Evolutionary conservation across 2,113 vertebrate species (phyloP).

Genomic region (Hemiscyllium ocellatum): DNA sequence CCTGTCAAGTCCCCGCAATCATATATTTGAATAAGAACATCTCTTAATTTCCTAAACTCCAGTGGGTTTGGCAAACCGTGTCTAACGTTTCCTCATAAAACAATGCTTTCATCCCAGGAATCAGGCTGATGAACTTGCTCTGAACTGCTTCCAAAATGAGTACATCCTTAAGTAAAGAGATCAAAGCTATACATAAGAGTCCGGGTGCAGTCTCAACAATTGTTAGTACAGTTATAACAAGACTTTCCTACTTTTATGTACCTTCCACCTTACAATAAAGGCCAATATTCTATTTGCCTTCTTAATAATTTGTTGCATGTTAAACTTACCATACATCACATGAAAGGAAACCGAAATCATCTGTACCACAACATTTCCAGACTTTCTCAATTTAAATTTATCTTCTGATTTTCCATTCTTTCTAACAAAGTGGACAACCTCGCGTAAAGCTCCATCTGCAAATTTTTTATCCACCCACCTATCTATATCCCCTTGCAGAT

Average conservation of each 20-base stretch:
- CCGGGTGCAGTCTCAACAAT: not conserved
- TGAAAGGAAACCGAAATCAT: not conserved
- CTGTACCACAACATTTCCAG: not conserved
- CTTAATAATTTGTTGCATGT: not conserved
- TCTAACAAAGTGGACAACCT: too few species aligned
- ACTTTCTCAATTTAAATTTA: not conserved
- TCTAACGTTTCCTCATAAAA: too few species aligned
- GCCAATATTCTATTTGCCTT: not conserved
- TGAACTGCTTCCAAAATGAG: not conserved
- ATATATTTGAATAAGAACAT: too few species aligned
- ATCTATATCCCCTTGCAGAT: too few species aligned
- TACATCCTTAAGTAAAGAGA: not conserved
- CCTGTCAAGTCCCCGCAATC: not conserved
- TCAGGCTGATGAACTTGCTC: not conserved
- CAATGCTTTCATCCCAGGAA: not conserved
- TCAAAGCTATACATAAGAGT: not conserved
- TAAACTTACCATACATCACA: not conserved
- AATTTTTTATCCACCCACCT: too few species aligned
- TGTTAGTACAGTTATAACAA: not conserved
- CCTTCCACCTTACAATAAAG: not conserved
- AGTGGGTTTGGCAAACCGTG: too few species aligned
- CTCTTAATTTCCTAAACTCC: too few species aligned
- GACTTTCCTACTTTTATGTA: not conserved
- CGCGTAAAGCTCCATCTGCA: too few species aligned
- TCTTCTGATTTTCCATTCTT: not conserved